These are phyloP conservation scores for Torymus tubicola DNA, from an alignment of 2,888 invertebrate species.

Conservation along the genomic window DNA sequence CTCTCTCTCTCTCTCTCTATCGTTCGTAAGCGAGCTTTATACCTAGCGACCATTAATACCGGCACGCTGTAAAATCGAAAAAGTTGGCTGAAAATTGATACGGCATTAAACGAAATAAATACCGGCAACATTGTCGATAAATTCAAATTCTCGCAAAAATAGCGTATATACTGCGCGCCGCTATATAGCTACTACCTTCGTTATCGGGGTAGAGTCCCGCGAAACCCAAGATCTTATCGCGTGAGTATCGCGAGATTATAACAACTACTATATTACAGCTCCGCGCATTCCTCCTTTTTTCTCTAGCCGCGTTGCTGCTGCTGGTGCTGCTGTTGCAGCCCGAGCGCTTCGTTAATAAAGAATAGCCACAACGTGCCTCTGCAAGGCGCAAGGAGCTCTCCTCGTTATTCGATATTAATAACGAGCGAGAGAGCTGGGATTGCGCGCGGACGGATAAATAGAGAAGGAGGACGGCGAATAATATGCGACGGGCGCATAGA, in stretches of 20 bases:
- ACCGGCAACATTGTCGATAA: constrained; percentile 40
- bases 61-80: too few species aligned
- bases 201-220: constrained; percentile 29
- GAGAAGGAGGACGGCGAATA: constrained; percentile 32
- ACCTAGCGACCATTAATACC: too few species aligned
- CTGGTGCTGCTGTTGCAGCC: neutral
- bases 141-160: constrained; percentile 31
- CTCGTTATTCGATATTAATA: constrained; percentile 76
- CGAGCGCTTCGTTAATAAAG: constrained; percentile 74
- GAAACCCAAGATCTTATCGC: constrained; percentile 52
- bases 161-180: neutral
- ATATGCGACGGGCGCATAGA: constrained; percentile 55
- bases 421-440: constrained; percentile 64
- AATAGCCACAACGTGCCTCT: constrained; percentile 69
- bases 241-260: constrained; percentile 53
- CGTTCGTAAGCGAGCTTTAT: too few species aligned
- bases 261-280: constrained; percentile 57
- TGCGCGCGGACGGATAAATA: constrained; percentile 37
- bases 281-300: constrained; percentile 58
- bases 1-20: too few species aligned
- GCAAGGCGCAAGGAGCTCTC: constrained; percentile 61
- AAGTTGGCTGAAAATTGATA: neutral
- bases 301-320: neutral
- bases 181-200: constrained; percentile 41
- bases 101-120: constrained; percentile 23